Base-by-base conservation (phyloP, 1,140 invertebrate species). In the Drosophila simulans region DNA sequence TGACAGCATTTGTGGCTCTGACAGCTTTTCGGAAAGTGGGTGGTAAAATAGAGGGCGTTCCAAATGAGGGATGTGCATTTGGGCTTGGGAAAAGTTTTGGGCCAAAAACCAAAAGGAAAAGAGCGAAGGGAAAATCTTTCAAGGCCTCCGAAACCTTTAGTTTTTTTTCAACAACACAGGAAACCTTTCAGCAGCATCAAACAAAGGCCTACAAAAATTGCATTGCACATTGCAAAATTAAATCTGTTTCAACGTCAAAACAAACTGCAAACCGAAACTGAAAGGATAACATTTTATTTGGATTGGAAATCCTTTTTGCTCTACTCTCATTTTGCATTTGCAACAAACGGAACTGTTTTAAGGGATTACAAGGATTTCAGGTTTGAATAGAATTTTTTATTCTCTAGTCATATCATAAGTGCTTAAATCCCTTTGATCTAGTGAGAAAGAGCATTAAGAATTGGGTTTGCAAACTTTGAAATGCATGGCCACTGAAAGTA, bases 31-130 rank as follows among this genome's bases (percentile, higher is more conserved):
- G 11, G 13, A 15, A 40, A 45, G 34, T 31, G 27, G 25, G 3
- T 56, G 15, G 27, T 3, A 20, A 45, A 20, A 17, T 20, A 4
- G 3, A 45, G 17, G 15, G 37, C 17, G 25, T 51, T 48, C 51
- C 64, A 70, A 70, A 70, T 69, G 64, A 69, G 65, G 40, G n/a
- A 40, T 69, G 52, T 56, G 64, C 66, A 55, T 48, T 70, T 25
- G 51, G 54, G 39, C 25, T 34, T 54, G 12, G 1, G 11, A 25
- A 66, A 43, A 66, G 63, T 55, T 70, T 17, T 2, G n/a, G n/a
- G 31, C n/a, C 25, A 48, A 46, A 48, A 22, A 13, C 12, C 22
- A 8, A 12, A 13, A n/a, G 13, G 5, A 48, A n/a, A 7, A 15
- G 7, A 48, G n/a, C 22, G 13, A 15, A 34, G 34, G 8, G 15